These are phyloP conservation scores for Ochropleura leucogaster DNA, from an alignment of 2,888 invertebrate genomes.

Conservation along the genomic window DNA sequence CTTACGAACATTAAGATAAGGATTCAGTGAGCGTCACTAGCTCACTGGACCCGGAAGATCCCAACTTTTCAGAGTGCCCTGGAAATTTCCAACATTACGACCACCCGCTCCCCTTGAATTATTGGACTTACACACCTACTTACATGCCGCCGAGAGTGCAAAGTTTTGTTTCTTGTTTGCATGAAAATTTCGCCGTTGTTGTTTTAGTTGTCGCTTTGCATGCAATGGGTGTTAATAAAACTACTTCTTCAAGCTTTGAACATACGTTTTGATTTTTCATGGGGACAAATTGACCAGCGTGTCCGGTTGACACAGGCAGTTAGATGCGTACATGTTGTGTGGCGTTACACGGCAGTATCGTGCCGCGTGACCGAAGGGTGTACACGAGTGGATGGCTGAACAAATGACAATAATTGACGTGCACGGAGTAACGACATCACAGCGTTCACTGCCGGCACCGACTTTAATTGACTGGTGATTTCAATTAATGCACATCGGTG, in stretches of 20 bases:
- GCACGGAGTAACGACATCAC: slow-evolving; percentile 77
- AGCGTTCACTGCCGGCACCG: slow-evolving; percentile 75
- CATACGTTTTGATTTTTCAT: slow-evolving; percentile 40
- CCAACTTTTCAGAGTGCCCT: slow-evolving; percentile 80
- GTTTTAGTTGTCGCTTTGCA: slow-evolving; percentile 69
- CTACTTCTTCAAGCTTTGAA: slow-evolving; percentile 45
- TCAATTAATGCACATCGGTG: slow-evolving; percentile 85
- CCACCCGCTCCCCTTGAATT: slow-evolving; percentile 86
- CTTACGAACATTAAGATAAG: slow-evolving; percentile 68
- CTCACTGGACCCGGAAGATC: slow-evolving; percentile 79
- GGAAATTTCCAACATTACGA: slow-evolving; percentile 86
- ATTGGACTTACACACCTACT: slow-evolving; percentile 87
- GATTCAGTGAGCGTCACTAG: slow-evolving; percentile 76
- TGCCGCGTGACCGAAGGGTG: slow-evolving; percentile 69
- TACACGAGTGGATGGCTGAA: slow-evolving; percentile 77
- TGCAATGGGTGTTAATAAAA: slow-evolving; percentile 60
- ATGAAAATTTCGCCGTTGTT: slow-evolving; percentile 77
- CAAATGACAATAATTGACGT: slow-evolving; percentile 86
- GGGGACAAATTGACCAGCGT: slow-evolving; percentile 47
- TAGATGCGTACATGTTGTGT: slow-evolving; percentile 54
- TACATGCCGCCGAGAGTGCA: slow-evolving; percentile 83
- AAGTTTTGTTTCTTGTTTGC: slow-evolving; percentile 86
- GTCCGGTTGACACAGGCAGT: slow-evolving; percentile 42
- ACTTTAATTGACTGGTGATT: slow-evolving; percentile 88
- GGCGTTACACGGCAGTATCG: slow-evolving; percentile 58